phyloP scores from a whole-genome alignment of 2,113 vertebrate species.

The Motacilla alba region DNA sequence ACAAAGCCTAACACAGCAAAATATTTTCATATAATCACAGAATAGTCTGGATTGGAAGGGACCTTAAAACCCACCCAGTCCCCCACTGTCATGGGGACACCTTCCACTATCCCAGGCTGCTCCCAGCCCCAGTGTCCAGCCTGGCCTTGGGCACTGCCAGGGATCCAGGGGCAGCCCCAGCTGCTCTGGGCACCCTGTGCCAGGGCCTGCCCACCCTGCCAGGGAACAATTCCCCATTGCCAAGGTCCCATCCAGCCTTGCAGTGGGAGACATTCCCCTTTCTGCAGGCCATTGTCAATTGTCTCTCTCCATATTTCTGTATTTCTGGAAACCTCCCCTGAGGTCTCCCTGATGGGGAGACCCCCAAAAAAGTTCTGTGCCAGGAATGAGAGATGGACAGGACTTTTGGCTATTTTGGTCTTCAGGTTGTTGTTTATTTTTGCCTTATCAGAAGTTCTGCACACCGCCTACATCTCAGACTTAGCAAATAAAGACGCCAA shows the following conservation, averaged over 20 bases:
- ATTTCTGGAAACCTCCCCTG: no score
- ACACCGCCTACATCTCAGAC: rapidly evolving
- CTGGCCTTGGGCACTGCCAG: not conserved
- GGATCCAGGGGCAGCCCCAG: not conserved
- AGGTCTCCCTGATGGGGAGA: no score
- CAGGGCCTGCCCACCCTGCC: not conserved
- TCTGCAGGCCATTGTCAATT: no score
- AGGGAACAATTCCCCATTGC: not conserved
- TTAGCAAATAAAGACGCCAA: no score
- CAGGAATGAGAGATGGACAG: no score
- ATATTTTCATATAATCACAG: not conserved
- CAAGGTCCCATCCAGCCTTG: rapidly evolving
- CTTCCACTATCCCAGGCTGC: not conserved
- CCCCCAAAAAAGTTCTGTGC: no score
- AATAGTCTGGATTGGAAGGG: not conserved
- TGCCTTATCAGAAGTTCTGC: no score
- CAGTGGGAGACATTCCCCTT: not conserved
- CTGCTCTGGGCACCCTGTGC: not conserved
- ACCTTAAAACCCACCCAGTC: rapidly evolving
- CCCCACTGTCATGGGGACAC: not conserved
- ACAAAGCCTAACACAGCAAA: not conserved
- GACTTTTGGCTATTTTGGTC: no score
- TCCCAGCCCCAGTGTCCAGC: not conserved
- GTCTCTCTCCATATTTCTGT: not conserved
- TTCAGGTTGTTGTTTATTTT: no score